Conservation (phyloP, 2,888 invertebrate genomes). For the Apotomis turbidana region DNA sequence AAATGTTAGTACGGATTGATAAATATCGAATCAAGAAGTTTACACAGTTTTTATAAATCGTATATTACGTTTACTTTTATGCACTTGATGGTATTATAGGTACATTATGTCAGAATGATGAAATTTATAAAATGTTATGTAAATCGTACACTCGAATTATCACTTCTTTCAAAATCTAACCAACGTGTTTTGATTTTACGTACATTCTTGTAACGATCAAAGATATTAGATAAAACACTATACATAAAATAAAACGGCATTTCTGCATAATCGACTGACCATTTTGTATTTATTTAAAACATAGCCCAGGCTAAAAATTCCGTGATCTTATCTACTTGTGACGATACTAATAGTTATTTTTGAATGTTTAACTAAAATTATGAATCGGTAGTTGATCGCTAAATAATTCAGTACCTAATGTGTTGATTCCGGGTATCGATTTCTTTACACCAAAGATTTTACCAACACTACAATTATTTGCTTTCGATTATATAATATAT, state of each 20-base stretch:
- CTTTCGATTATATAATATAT: too few species aligned
- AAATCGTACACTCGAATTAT: neutral
- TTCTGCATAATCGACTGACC: slow-evolving; percentile 37
- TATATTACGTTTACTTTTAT: neutral
- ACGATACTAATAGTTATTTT: slow-evolving; percentile 19
- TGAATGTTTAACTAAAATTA: slow-evolving; percentile 4
- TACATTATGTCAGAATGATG: neutral
- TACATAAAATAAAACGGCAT: slow-evolving; percentile 34
- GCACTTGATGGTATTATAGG: neutral
- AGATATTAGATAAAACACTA: slow-evolving; percentile 24
- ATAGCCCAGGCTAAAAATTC: slow-evolving; percentile 20
- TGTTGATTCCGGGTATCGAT: neutral
- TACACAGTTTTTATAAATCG: neutral
- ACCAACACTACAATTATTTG: neutral
- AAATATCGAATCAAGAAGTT: neutral
- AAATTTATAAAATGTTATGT: neutral
- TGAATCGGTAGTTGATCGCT: neutral
- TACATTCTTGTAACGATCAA: slow-evolving; percentile 32
- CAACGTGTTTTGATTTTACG: neutral
- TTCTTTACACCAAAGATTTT: neutral
- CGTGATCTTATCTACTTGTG: slow-evolving; percentile 29
- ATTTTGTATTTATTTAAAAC: slow-evolving; percentile 37
- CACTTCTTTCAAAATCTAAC: neutral
- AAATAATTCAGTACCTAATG: neutral
- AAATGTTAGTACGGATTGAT: neutral